Base-by-base conservation (phyloP, 2,113 vertebrate species). In the Meles meles region DNA sequence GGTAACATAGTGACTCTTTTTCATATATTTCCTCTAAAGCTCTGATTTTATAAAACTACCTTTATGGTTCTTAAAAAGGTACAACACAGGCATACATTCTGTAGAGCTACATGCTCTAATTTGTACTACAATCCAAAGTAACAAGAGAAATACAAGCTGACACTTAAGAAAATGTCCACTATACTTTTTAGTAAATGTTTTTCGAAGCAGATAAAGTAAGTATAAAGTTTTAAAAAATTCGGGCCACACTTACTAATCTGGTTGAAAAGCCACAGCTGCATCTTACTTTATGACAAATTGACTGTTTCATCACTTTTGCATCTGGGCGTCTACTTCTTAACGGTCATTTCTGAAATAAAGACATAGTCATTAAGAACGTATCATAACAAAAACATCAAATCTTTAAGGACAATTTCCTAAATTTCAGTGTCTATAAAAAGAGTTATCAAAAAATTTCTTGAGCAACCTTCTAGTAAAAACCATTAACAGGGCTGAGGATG, bases 261-360 rank as follows among this genome's bases (percentile, higher is more conserved):
- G 92, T 90, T 91, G 96, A 95, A 96, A 97, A 76, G 77, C 96
- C 94, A 96, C 94, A 96, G 85, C 72, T 96, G 95, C 97, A 98
- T 98, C 86, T 98, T 97, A 98, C 84, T 96, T 96, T 96, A 97
- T 80, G 95, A 95, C 81, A 96, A 76, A 95, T 90, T 69, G 67
- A 85, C 57, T 97, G 80, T 80, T 95, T 96, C 96, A 96, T 97
- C 92, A 93, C 95, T 93, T 76, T 93, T 94, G 47, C 82, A 88
- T 88, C 94, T 95, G 87, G 88, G 44, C 85, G 74, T 97, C 93
- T 97, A 97, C 96, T 98, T 97, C 96, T 91, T 97, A 72, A 82
- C 67, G 88, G 95, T 91, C 97, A 98, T 98, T 95, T 97, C 98
- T 98, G 97, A 98, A 98, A 98, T 91, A 98, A 92, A 97, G 63